phyloP scores from a whole-genome alignment of 2,888 invertebrate genomes.

The Lepas anatifera region DNA sequence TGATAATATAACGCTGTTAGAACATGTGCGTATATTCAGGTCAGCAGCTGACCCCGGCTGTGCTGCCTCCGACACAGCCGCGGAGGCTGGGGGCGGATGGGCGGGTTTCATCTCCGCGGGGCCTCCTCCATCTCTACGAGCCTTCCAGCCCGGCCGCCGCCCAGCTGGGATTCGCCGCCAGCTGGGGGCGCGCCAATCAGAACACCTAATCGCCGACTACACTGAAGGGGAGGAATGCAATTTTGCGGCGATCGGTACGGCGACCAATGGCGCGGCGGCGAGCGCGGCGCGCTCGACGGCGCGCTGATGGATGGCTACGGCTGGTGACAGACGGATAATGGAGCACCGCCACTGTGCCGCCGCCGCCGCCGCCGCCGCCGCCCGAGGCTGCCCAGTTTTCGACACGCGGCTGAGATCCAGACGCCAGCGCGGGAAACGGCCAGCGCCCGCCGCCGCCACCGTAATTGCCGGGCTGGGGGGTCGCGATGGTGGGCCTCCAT shows the following conservation, averaged over 20 bases:
- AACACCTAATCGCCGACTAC: neutral
- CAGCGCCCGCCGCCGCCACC: neutral
- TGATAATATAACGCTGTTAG: no score
- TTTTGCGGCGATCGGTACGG: neutral
- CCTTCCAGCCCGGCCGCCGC: no score
- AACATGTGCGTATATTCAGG: no score
- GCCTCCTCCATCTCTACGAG: no score
- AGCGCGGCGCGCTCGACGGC: neutral
- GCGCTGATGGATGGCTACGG: neutral
- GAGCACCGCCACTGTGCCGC: neutral
- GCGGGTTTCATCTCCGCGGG: no score
- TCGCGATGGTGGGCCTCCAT: conserved; percentile 1
- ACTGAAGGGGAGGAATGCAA: conserved; percentile 9
- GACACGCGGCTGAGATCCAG: neutral
- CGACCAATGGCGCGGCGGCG: neutral
- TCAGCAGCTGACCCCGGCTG: no score
- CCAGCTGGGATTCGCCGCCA: no score
- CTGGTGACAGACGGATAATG: conserved; percentile 6
- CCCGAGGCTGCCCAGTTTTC: neutral
- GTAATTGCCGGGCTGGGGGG: neutral
- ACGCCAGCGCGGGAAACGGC: neutral
- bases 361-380: neutral
- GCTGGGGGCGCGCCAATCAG: neutral
- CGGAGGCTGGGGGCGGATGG: no score
- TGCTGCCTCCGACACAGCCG: no score